These are phyloP conservation scores for Noturus placidus DNA, from an alignment of 2,113 vertebrate genomes.

Conservation along the genomic window DNA sequence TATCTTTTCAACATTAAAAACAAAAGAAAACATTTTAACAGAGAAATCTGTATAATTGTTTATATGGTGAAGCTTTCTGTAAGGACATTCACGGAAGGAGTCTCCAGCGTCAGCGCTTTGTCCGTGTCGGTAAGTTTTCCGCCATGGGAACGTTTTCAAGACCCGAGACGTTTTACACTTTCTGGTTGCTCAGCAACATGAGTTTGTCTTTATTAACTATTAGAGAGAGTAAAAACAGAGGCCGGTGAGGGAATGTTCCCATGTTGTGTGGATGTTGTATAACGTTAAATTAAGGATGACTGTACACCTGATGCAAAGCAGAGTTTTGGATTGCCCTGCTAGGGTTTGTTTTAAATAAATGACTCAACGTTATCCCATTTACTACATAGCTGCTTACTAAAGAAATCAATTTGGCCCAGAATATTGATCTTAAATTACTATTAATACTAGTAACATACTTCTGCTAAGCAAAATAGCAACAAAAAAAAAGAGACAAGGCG, in stretches of 20 bases:
- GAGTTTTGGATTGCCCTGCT: background rate
- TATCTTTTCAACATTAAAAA: no score
- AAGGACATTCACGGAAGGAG: background rate
- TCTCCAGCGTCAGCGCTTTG: background rate
- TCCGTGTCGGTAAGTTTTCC: background rate
- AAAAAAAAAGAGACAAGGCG: background rate
- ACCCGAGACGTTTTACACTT: background rate
- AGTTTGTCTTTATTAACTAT: background rate
- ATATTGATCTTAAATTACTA: background rate
- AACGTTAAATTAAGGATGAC: background rate
- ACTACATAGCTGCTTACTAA: background rate
- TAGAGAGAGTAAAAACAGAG: background rate
- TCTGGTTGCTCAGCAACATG: background rate
- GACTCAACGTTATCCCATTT: background rate
- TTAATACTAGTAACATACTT: background rate
- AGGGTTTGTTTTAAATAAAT: background rate
- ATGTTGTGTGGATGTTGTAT: background rate
- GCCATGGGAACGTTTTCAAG: background rate
- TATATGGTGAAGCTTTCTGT: background rate
- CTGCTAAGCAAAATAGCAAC: background rate
- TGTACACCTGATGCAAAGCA: background rate
- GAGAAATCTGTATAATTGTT: background rate
- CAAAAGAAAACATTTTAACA: background rate
- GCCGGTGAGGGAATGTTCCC: background rate
- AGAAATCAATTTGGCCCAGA: background rate